Base-by-base conservation (phyloP, 2,888 invertebrate species). In the Ichneumoninae sp. region DNA sequence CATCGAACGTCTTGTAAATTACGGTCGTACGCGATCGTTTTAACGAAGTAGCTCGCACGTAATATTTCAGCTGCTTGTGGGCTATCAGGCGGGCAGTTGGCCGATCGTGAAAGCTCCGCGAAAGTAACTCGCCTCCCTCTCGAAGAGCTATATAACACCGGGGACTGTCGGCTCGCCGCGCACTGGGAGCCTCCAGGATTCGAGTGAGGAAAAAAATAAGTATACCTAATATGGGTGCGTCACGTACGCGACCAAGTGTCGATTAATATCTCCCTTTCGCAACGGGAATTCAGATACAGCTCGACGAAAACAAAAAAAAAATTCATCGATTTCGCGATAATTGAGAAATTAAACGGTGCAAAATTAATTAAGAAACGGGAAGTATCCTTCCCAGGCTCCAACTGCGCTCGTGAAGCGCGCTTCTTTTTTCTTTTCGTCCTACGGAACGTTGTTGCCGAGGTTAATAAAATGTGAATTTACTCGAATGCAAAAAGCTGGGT, bases 81-180 rank as follows among this genome's bases (percentile, higher is more conserved):
- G 80, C 74, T 50, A 52, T 83, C 74, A 50, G 33, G 74, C 62
- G 47, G 54, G 22, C 54, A 71, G 79, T 75, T 76, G 57, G 10
- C 60, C 54, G 74, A 79, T 80, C 83, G 83, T 77, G 85, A 85
- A 83, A 85, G 83, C 85, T 69, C 77, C 52, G 68, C 80, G 85
- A 85, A 80, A 83, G 80, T 72, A 57, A 52, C 70, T 62, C 75
- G 71, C 71, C 66, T 30, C 72, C 80, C 66, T 13, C 65, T 10
- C 22, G 0, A 4, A 22, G 4, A 57, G 26, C 57, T 57, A 57
- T 22, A 22, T 19, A 57, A 26, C 54, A 22, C 10, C 57, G 57
- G 5, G 57, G 26, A 13, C 22, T 8, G 36, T 40, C 26, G 52
- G 22, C 33, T 50, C 6, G 30, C 6, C 0, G 44, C 30, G n/a